Evolutionary conservation across 2,888 invertebrate species (phyloP).

Genomic region (Dermolepida albohirtum): DNA sequence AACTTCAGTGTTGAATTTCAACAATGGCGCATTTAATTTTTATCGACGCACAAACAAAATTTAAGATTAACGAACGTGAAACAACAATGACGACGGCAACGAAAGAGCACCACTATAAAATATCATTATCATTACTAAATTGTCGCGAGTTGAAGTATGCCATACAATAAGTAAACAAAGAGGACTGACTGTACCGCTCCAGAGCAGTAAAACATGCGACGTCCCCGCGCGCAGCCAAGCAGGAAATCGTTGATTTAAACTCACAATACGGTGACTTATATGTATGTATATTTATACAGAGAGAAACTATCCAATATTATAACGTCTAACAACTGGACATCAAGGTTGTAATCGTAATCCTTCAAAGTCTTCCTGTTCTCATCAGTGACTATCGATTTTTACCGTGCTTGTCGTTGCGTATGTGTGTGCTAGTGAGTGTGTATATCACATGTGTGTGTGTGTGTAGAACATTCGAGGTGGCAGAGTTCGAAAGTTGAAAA

Average conservation of each 20-base stretch:
- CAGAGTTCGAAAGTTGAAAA: too few species aligned
- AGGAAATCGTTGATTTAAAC: slow-evolving; percentile 36
- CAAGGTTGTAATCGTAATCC: slow-evolving; percentile 22
- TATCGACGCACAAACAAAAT: too few species aligned
- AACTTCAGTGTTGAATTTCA: too few species aligned
- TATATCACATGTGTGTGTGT: too few species aligned
- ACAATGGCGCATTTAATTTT: too few species aligned
- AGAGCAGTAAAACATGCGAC: slow-evolving; percentile 28
- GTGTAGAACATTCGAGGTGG: too few species aligned
- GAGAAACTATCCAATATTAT: slow-evolving; percentile 22
- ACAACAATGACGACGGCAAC: too few species aligned
- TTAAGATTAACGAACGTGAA: too few species aligned
- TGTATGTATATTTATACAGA: slow-evolving; percentile 5
- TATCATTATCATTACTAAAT: slow-evolving; percentile 16
- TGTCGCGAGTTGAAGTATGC: slow-evolving; percentile 9
- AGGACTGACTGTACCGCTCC: slow-evolving; percentile 16
- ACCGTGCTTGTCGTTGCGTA: slow-evolving; percentile 1
- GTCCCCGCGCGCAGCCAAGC: slow-evolving; percentile 34
- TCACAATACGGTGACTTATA: slow-evolving; percentile 29
- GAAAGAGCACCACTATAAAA: slow-evolving; percentile 1
- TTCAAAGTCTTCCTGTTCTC: slow-evolving; percentile 12
- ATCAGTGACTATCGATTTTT: slow-evolving; percentile 15
- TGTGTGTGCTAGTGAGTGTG: neutral
- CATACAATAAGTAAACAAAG: slow-evolving; percentile 34
- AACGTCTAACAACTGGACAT: slow-evolving; percentile 29